Evolutionary conservation across 1,140 invertebrate genomes (phyloP).

Genomic region (Brachionus calyciflorus): DNA sequence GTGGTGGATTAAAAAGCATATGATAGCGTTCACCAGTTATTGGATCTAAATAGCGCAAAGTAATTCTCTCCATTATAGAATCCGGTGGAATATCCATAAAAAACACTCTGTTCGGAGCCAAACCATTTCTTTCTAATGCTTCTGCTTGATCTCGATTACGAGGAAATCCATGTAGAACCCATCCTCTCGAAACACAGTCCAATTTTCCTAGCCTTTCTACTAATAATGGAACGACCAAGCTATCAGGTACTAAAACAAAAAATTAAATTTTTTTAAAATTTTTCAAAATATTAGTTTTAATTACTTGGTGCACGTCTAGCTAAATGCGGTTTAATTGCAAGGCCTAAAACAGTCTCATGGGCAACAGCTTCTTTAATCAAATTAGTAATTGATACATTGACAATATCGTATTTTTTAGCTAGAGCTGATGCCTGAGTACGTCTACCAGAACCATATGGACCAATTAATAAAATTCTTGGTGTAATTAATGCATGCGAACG

Average conservation of each 20-base stretch:
- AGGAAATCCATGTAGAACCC: slow-evolving; percentile 60
- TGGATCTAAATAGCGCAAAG: slow-evolving; percentile 56
- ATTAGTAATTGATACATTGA: slow-evolving; percentile 58
- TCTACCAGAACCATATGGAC: slow-evolving; percentile 59
- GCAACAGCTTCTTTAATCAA: slow-evolving; percentile 59
- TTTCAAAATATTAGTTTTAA: slow-evolving; percentile 10
- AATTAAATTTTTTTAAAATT: background rate
- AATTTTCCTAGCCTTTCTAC: slow-evolving; percentile 55
- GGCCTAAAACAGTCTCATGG: slow-evolving; percentile 56
- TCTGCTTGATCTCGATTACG: slow-evolving; percentile 57
- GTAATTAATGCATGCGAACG: slow-evolving; percentile 57
- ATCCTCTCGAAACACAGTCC: slow-evolving; percentile 59
- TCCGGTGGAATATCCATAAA: slow-evolving; percentile 60
- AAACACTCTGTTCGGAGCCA: slow-evolving; percentile 59
- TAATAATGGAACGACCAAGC: slow-evolving; percentile 56
- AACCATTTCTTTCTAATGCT: slow-evolving; percentile 53
- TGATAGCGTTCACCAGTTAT: slow-evolving; percentile 60
- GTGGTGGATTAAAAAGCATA: slow-evolving; percentile 59
- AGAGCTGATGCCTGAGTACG: slow-evolving; percentile 57
- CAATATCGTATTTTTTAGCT: slow-evolving; percentile 60
- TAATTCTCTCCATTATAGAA: slow-evolving; percentile 58
- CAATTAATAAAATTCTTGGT: slow-evolving; percentile 58
- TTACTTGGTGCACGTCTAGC: slow-evolving; percentile 55
- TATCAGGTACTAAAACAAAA: slow-evolving; percentile 55
- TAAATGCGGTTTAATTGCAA: slow-evolving; percentile 56